Evolutionary conservation across 2,888 invertebrate genomes (phyloP), one percentile per base, ranked within the genome.

Genomic region (Spodoptera littoralis): DNA sequence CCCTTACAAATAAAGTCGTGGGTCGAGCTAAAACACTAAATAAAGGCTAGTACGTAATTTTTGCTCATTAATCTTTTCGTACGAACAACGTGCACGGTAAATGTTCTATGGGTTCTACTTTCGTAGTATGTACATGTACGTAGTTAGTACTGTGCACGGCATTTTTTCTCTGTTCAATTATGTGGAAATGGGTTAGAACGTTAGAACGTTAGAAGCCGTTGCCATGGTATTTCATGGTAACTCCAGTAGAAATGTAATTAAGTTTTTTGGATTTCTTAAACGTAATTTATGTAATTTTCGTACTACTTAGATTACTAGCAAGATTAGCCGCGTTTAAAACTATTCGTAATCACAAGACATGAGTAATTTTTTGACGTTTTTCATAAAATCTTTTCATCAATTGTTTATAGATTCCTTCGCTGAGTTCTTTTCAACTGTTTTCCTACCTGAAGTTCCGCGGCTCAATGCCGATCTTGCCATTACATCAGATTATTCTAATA

Each of bases 1-100:
- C 80, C 61, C 66, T 79, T 80, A 83, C 82, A 80, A 87, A 87
- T 83, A 69, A 74, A 63, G 58, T 30, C 24, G 60, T 59, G 44
- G 49, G 64, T 52, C 46, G 54, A 54, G 36, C 55, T 63, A 68
- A 68, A 72, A 59, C 70, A 69, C 53, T 82, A 74, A 74, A 76
- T 80, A 70, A 77, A 68, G 52, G 24, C 51, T 43, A 52, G 60
- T 74, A 69, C 73, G 70, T 76, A 80, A 78, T 83, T 74, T 79
- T 77, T 53, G 51, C 69, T 64, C 73, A 76, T 80, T 73, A 73
- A 79, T 76, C 74, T 76, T 80, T 65, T 53, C 44, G 46, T 58
- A 30, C 50, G 53, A 66, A 68, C 65, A 74, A 73, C 69, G 71
- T 49, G 54, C 60, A 61, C 51, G 58, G 60, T 62, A 58, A 58